Percentiles rank a stretch among this genome's conserved stretches.
These are phyloP conservation scores for Drosophila santomea DNA, from an alignment of 1,140 invertebrate genomes.

Conservation along the genomic window DNA sequence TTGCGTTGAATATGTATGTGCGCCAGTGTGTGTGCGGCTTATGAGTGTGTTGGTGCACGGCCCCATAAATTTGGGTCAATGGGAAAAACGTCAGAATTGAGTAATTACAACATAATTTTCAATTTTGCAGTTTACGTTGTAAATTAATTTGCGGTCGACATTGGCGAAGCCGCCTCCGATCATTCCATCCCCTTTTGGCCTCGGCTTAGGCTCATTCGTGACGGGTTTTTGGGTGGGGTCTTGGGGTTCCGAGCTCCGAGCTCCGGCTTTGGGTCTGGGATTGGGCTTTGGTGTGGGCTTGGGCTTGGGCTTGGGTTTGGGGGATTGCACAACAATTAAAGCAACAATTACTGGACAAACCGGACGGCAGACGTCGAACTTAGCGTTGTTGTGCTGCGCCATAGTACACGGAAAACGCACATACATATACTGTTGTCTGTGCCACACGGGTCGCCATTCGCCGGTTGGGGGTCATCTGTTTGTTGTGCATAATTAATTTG, in stretches of 20 bases:
- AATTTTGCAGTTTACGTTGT: slow-evolving; percentile 83
- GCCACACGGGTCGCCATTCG: slow-evolving; percentile 7
- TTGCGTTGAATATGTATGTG: slow-evolving; percentile 13
- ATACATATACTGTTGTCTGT: slow-evolving; percentile 19
- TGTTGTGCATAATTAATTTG: slow-evolving; percentile 83
- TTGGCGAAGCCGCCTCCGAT: slow-evolving; percentile 56
- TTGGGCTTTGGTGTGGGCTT: neutral
- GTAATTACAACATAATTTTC: slow-evolving; percentile 84
- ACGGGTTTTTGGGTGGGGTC: slow-evolving; percentile 34
- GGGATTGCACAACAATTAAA: slow-evolving; percentile 69
- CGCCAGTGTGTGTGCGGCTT: slow-evolving; percentile 6
- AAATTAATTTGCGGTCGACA: slow-evolving; percentile 83
- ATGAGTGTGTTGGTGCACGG: slow-evolving; percentile 38
- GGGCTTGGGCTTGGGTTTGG: slow-evolving; percentile 10
- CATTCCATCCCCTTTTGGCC: slow-evolving; percentile 15
- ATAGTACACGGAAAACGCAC: slow-evolving; percentile 5
- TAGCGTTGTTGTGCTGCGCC: slow-evolving; percentile 19
- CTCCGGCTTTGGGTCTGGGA: neutral
- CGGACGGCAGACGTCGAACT: slow-evolving; percentile 42
- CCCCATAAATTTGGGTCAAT: slow-evolving; percentile 82
- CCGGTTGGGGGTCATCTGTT: slow-evolving; percentile 50
- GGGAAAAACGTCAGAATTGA: slow-evolving; percentile 83
- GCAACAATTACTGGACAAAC: slow-evolving; percentile 77
- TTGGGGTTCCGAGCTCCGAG: slow-evolving; percentile 4
- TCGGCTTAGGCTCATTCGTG: slow-evolving; percentile 28